phyloP scores from a whole-genome alignment of 2,888 invertebrate genomes.

The Apodemia duryi region DNA sequence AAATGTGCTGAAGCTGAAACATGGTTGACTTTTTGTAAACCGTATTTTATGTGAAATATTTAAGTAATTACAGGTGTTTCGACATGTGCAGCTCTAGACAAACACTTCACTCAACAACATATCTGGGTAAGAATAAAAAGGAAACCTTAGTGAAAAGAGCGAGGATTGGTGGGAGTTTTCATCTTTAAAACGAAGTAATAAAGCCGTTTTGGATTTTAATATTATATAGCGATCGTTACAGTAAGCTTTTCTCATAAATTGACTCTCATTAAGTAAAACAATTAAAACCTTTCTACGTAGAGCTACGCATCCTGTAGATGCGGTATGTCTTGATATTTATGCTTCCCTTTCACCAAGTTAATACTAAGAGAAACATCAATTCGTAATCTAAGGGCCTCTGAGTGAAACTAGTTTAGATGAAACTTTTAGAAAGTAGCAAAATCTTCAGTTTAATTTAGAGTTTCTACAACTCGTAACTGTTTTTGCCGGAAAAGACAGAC shows the following conservation, averaged over 20 bases:
- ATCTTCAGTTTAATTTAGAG: neutral
- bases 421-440: slow-evolving; percentile 6
- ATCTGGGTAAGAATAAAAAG: too few species aligned
- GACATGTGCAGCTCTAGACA: too few species aligned
- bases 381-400: neutral
- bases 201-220: too few species aligned
- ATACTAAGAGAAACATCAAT: slow-evolving; percentile 19
- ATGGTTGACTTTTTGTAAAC: too few species aligned
- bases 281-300: slow-evolving; percentile 14
- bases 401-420: slow-evolving; percentile 10
- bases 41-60: too few species aligned
- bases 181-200: too few species aligned
- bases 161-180: too few species aligned
- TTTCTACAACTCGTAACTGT: neutral
- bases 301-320: slow-evolving; percentile 22
- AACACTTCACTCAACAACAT: too few species aligned
- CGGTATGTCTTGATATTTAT: slow-evolving; percentile 22
- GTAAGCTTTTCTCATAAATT: neutral
- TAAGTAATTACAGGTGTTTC: too few species aligned
- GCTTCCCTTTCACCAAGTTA: slow-evolving; percentile 24
- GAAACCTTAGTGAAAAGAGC: too few species aligned
- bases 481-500: neutral
- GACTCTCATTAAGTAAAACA: slow-evolving; percentile 6
- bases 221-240: neutral
- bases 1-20: too few species aligned